Evolutionary conservation across 2,113 vertebrate genomes (phyloP).

Genomic region (Macquaria australasica): DNA sequence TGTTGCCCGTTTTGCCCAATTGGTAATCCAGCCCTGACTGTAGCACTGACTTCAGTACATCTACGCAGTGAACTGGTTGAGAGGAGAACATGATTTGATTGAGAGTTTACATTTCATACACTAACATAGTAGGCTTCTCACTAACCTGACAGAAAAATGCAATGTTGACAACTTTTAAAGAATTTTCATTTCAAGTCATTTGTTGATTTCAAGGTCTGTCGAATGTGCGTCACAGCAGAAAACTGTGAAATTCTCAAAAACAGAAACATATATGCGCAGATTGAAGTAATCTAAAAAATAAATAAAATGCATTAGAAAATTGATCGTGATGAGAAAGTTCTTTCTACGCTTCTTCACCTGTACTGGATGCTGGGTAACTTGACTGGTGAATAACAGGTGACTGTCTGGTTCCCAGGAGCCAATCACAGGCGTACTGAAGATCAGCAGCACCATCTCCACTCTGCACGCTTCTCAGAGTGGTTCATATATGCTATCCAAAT

Average conservation of each 20-base stretch:
- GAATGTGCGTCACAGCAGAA: not conserved
- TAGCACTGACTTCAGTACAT: not conserved
- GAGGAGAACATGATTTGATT: not conserved
- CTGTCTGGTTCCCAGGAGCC: slow-evolving; percentile 64
- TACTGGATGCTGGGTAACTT: not conserved
- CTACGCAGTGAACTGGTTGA: not conserved
- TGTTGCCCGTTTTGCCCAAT: not conserved
- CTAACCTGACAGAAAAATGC: slow-evolving; percentile 29
- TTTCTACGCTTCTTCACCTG: not conserved
- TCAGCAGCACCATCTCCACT: slow-evolving; percentile 71
- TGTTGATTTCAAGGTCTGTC: not conserved
- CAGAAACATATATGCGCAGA: not conserved
- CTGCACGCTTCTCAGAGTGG: slow-evolving; percentile 29
- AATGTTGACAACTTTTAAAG: not conserved
- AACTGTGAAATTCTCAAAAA: slow-evolving; percentile 25
- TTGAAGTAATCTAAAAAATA: slow-evolving; percentile 40
- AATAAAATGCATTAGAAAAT: slow-evolving; percentile 34
- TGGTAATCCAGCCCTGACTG: slow-evolving; percentile 5
- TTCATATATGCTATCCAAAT: slow-evolving; percentile 69
- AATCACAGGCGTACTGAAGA: slow-evolving; percentile 52
- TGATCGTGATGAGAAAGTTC: not conserved
- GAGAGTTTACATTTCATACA: not conserved
- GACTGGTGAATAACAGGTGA: not conserved
- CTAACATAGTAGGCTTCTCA: not conserved
- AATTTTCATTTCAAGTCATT: slow-evolving; percentile 15